A percentile compares a stretch with the other conserved stretches of the same genome.
Evolutionary conservation across 2,113 vertebrate species (phyloP).

Genomic region (Myotis davidii): DNA sequence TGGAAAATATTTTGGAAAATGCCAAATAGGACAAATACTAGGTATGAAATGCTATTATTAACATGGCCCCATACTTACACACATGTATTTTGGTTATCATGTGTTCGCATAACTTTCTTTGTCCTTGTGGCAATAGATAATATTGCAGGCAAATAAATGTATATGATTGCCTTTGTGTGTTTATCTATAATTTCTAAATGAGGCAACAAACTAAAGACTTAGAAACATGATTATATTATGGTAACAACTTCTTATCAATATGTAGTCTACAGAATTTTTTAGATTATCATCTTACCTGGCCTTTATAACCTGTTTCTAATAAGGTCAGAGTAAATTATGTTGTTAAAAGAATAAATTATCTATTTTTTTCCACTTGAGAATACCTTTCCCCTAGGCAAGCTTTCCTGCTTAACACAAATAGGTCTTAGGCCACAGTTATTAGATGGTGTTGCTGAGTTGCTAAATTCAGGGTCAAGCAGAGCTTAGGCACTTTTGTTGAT

Average conservation of each 20-base stretch:
- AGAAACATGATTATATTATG: conserved; percentile 20
- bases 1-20: conserved; percentile 41
- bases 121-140: background rate
- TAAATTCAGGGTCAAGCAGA: background rate
- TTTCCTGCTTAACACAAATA: conserved; percentile 3
- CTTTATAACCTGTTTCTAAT: conserved; percentile 17
- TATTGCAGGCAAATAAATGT: background rate
- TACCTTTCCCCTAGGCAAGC: background rate
- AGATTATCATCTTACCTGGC: background rate
- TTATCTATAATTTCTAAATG: conserved; percentile 27
- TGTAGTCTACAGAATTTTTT: background rate
- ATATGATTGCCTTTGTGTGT: background rate
- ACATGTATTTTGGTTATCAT: background rate
- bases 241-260: background rate
- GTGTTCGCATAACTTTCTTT: background rate
- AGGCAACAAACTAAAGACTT: background rate
- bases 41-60: background rate
- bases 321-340: conserved; percentile 16
- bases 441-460: background rate
- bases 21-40: background rate
- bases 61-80: background rate
- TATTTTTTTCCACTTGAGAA: background rate
- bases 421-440: conserved; percentile 37
- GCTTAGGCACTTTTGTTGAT: background rate
- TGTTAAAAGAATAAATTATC: background rate